A percentile compares a stretch with the other conserved stretches of the same genome.
These are phyloP conservation scores for Cataglyphis livida DNA, from an alignment of 2,888 invertebrate species.

Conservation along the genomic window DNA sequence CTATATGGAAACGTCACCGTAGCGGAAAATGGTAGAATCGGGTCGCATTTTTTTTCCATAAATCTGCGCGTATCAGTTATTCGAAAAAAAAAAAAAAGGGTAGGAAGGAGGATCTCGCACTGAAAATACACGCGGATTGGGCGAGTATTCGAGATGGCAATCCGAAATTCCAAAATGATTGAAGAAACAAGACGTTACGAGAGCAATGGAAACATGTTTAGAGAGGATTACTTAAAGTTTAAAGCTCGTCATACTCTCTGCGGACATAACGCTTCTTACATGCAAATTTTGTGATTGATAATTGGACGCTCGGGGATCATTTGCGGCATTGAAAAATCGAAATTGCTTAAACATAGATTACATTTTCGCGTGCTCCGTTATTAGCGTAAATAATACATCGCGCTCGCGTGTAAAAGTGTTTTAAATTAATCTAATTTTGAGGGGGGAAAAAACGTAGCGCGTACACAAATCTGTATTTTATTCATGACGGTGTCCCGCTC, in stretches of 20 bases:
- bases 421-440: background rate
- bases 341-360: background rate
- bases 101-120: background rate
- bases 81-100: background rate
- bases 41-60: conserved; percentile 4
- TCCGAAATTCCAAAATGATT: conserved; percentile 6
- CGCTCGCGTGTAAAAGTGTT: background rate
- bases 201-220: background rate
- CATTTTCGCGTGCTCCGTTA: background rate
- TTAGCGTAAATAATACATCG: conserved; percentile 9
- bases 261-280: background rate
- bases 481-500: background rate
- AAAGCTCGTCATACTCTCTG: background rate
- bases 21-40: background rate
- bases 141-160: background rate
- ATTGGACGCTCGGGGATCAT: background rate
- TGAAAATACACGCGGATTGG: background rate
- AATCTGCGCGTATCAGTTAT: background rate
- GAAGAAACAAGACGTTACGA: background rate
- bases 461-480: background rate
- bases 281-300: conserved; percentile 1
- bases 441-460: background rate
- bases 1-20: conserved; percentile 3
- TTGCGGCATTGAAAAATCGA: background rate
- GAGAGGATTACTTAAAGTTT: background rate